Evolutionary conservation across 2,797 vertebrate genomes (phyloP).

Genomic region (Tarsius wallacei): DNA sequence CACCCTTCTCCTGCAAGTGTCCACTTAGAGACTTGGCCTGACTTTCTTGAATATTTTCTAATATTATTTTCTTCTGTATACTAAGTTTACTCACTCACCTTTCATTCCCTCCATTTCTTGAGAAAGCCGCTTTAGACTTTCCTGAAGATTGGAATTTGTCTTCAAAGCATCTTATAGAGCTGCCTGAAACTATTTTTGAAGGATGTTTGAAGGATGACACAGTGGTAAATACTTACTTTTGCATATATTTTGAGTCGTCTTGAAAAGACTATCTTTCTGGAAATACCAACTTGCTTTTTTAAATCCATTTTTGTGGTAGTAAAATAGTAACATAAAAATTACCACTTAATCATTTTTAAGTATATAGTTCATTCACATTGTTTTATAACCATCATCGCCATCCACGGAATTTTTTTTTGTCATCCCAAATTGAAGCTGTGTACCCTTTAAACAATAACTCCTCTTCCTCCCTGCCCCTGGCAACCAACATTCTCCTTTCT

Average conservation of each 20-base stretch:
- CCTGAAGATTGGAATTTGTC: not conserved
- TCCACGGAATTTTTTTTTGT: not conserved
- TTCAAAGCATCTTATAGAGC: not conserved
- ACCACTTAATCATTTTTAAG: not conserved
- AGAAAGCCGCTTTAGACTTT: not conserved
- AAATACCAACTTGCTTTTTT: conserved; percentile 18
- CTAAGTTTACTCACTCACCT: not conserved
- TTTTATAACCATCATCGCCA: not conserved
- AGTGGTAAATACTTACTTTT: not conserved
- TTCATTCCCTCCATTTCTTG: not conserved
- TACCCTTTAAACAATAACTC: not conserved
- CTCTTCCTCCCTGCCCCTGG: not conserved
- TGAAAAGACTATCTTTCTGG: not conserved
- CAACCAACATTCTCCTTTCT: not conserved
- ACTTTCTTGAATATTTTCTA: not conserved
- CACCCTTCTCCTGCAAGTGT: fast-evolving
- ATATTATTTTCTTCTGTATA: not conserved
- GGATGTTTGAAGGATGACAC: not conserved
- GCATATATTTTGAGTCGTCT: not conserved
- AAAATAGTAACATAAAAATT: not conserved
- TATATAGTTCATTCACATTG: not conserved
- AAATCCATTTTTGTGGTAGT: not conserved
- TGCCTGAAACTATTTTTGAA: not conserved
- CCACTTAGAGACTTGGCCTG: not conserved
- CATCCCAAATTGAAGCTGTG: not conserved